phyloP scores from a whole-genome alignment of 2,797 vertebrate species.

The Clamator glandarius region DNA sequence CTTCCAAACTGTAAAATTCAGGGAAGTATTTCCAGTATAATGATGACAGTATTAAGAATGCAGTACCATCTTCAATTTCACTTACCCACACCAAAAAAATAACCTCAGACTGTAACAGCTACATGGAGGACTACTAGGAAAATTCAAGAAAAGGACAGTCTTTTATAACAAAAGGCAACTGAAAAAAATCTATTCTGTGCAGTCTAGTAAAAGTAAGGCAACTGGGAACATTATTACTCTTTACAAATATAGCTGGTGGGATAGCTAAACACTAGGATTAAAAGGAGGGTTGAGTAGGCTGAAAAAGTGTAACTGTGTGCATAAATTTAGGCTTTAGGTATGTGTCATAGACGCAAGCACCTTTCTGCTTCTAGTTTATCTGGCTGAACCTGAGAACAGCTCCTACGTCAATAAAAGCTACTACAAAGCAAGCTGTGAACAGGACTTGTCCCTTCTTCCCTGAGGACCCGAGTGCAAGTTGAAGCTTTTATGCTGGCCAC shows the following conservation, averaged over 20 bases:
- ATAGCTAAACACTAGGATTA: not conserved
- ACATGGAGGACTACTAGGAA: not conserved
- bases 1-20: not conserved
- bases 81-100: not conserved
- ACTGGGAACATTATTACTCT: not conserved
- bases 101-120: not conserved
- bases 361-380: not conserved
- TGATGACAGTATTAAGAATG: not conserved
- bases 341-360: not conserved
- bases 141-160: not conserved
- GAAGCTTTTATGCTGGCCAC: accelerated
- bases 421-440: not conserved
- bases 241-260: not conserved
- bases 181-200: not conserved
- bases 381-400: accelerated
- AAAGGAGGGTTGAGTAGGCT: not conserved
- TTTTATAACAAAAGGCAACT: not conserved
- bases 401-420: accelerated
- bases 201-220: not conserved
- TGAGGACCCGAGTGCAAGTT: accelerated
- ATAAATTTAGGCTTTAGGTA: not conserved
- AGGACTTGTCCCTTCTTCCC: not conserved
- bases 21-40: not conserved
- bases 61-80: not conserved
- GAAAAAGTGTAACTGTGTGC: not conserved